A percentile compares a stretch with the other conserved stretches of the same genome.
These are phyloP conservation scores for Manacus vitellinus DNA, from an alignment of 2,113 vertebrate species.

Conservation along the genomic window DNA sequence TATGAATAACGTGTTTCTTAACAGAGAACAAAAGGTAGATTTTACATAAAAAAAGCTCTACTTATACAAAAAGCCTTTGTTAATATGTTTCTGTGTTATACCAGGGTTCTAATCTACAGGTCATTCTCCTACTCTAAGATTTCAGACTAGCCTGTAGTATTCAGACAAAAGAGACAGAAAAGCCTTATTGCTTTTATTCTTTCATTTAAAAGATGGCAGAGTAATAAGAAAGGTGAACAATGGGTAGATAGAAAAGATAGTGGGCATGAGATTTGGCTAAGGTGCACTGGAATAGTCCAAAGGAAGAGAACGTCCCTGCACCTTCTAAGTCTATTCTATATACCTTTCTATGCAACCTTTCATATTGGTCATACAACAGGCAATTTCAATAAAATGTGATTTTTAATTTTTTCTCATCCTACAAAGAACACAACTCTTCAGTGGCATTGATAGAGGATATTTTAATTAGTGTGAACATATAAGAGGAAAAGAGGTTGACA, in stretches of 20 bases:
- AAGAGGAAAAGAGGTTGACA: not conserved
- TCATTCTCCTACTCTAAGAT: not conserved
- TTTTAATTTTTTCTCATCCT: not conserved
- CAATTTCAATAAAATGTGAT: not conserved
- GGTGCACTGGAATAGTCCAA: not conserved
- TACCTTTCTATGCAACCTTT: not conserved
- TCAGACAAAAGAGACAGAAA: not conserved
- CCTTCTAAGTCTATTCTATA: fast-evolving
- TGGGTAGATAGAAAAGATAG: not conserved
- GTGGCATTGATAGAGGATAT: not conserved
- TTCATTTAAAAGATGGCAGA: not conserved
- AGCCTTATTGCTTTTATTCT: not conserved
- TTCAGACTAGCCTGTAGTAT: not conserved
- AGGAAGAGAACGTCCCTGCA: not conserved
- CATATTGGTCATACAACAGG: not conserved
- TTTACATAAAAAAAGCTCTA: not conserved
- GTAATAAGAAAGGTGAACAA: not conserved
- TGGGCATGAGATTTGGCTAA: not conserved
- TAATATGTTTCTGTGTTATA: not conserved
- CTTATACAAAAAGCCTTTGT: not conserved
- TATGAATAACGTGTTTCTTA: not conserved
- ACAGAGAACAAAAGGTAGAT: not conserved
- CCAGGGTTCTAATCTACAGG: not conserved
- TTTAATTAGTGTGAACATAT: not conserved
- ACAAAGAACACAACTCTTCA: not conserved